Percentiles rank a stretch among this genome's conserved stretches.
Evolutionary conservation across 2,113 vertebrate genomes (phyloP).

Genomic region (Periophthalmodon schlosseri): DNA sequence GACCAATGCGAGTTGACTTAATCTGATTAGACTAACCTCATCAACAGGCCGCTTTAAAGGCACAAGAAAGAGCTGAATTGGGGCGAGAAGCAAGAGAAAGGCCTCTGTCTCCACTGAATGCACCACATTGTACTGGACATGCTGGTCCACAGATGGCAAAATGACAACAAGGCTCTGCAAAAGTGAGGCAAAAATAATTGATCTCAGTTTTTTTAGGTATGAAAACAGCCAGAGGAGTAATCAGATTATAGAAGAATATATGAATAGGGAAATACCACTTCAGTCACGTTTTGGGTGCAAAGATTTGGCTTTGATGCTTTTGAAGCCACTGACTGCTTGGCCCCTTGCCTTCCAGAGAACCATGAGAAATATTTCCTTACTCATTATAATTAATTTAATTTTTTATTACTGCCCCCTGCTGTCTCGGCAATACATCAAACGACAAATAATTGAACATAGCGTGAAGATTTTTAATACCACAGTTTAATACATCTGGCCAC

Average conservation of each 20-base stretch:
- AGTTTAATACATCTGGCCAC: slow-evolving; percentile 31
- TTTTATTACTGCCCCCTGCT: slow-evolving; percentile 62
- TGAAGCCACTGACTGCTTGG: slow-evolving; percentile 50
- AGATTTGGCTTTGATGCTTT: slow-evolving; percentile 35
- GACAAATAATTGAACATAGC: slow-evolving; percentile 42
- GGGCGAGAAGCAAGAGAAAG: slow-evolving; percentile 75
- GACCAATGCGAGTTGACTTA: slow-evolving; percentile 90
- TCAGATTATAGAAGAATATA: slow-evolving; percentile 74
- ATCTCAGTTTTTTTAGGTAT: slow-evolving; percentile 75
- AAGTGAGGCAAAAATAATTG: slow-evolving; percentile 82
- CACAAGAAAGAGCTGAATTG: slow-evolving; percentile 81
- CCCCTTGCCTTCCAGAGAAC: slow-evolving; percentile 39
- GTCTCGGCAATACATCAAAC: slow-evolving; percentile 72
- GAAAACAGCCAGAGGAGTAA: slow-evolving; percentile 75
- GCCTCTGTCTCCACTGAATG: slow-evolving; percentile 79
- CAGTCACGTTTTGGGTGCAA: slow-evolving; percentile 60
- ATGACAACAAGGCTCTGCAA: slow-evolving; percentile 81
- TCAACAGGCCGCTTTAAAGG: slow-evolving; percentile 86
- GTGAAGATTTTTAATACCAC: slow-evolving; percentile 62
- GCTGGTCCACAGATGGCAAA: slow-evolving; percentile 88
- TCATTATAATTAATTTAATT: slow-evolving; percentile 71
- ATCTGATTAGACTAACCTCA: slow-evolving; percentile 96
- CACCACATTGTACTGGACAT: slow-evolving; percentile 80
- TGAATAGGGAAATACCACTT: slow-evolving; percentile 65
- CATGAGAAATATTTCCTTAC: slow-evolving; percentile 73